Evolutionary conservation across 2,113 vertebrate species (phyloP).

Genomic region (Lophius piscatorius): DNA sequence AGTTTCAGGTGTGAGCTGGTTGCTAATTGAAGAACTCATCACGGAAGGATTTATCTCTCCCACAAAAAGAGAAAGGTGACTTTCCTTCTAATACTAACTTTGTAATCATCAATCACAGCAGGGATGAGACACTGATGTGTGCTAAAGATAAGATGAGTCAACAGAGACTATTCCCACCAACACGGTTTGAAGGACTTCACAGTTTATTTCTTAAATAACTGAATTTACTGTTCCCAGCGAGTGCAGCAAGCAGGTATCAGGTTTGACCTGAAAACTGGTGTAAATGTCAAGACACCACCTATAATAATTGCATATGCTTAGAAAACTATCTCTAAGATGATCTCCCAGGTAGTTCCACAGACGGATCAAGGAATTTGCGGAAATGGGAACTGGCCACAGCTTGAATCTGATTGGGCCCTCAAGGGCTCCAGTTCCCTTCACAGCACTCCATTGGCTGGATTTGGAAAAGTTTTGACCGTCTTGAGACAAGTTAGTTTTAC

Average conservation of each 20-base stretch:
- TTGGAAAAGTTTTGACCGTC: too few species aligned
- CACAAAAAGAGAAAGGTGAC: constrained; percentile 32
- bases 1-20: constrained; percentile 56
- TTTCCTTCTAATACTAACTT: constrained; percentile 47
- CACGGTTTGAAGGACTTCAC: constrained; percentile 5
- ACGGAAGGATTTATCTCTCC: constrained; percentile 38
- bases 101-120: constrained; percentile 42
- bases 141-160: constrained; percentile 5
- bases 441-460: not conserved
- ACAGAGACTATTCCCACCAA: constrained; percentile 11
- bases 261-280: too few species aligned
- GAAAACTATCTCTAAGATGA: too few species aligned
- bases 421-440: not conserved
- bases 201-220: too few species aligned
- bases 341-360: constrained; percentile 22
- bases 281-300: constrained; percentile 41
- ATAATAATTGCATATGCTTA: constrained; percentile 19
- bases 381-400: not conserved
- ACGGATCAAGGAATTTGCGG: not conserved
- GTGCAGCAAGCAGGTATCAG: too few species aligned
- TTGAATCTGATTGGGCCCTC: not conserved
- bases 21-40: constrained; percentile 51
- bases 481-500: too few species aligned
- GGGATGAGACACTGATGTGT: constrained; percentile 7
- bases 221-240: too few species aligned